Evolutionary conservation across 2,113 vertebrate genomes (phyloP).

Genomic region (Chrysochloris asiatica): DNA sequence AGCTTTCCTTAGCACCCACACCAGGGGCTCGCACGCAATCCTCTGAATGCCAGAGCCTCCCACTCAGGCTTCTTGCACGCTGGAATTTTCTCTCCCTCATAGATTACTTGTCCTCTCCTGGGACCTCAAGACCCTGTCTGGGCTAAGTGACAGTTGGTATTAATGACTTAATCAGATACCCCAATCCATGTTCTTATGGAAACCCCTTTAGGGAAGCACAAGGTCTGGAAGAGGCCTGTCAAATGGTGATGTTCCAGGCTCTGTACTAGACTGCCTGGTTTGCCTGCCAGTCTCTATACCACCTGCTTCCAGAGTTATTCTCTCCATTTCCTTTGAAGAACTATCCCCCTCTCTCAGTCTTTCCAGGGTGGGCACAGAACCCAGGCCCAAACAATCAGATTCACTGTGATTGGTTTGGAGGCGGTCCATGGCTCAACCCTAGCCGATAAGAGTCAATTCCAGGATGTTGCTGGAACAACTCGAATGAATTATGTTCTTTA

Average conservation of each 20-base stretch:
- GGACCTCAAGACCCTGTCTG: not conserved
- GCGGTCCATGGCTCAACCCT: not conserved
- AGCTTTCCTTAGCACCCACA: slow-evolving; percentile 17
- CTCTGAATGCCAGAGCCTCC: not conserved
- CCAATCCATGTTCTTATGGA: not conserved
- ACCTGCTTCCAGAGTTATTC: not conserved
- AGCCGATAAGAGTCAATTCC: not conserved
- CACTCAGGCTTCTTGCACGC: not conserved
- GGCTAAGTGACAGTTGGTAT: rapidly evolving
- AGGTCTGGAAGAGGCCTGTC: not conserved
- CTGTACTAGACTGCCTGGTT: no score
- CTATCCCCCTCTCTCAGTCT: not conserved
- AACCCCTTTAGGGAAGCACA: not conserved
- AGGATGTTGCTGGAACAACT: not conserved
- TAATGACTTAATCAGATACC: no score
- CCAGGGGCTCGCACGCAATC: slow-evolving; percentile 17
- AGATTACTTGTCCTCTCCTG: not conserved
- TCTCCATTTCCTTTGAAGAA: not conserved
- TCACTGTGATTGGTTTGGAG: not conserved
- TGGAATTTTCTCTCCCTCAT: not conserved
- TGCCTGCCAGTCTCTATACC: not conserved
- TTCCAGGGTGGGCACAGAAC: not conserved
- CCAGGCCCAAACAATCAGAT: not conserved
- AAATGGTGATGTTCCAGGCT: rapidly evolving
- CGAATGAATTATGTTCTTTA: rapidly evolving